Evolutionary conservation across 2,888 invertebrate genomes (phyloP).

Genomic region (Drosophila colorata): DNA sequence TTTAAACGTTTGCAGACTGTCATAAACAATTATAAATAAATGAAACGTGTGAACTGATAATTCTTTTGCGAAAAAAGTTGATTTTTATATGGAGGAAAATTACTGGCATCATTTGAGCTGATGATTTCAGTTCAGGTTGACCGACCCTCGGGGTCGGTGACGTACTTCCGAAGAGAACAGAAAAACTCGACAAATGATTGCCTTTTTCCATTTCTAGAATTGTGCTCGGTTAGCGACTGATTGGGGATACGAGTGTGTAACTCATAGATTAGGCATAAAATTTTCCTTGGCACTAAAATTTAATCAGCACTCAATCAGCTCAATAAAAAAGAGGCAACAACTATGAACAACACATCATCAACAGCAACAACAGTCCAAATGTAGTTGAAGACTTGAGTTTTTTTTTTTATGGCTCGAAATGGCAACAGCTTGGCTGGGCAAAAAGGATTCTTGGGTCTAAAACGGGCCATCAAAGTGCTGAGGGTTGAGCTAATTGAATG

Average conservation of each 20-base stretch:
- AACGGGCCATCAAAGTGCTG: slow-evolving; percentile 44
- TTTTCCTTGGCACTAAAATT: slow-evolving; percentile 57
- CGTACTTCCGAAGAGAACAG: slow-evolving; percentile 11
- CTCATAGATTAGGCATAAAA: slow-evolving; percentile 33
- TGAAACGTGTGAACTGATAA: slow-evolving; percentile 34
- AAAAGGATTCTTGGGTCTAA: slow-evolving; percentile 39
- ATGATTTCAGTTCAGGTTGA: slow-evolving; percentile 3
- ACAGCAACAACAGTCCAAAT: slow-evolving; percentile 11
- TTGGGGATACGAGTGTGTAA: slow-evolving; percentile 41
- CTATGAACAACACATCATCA: slow-evolving; percentile 12
- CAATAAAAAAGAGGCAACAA: slow-evolving; percentile 44
- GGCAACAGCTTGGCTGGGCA: slow-evolving; percentile 55
- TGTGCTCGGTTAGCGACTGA: slow-evolving; percentile 37
- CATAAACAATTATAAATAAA: neutral
- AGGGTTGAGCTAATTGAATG: slow-evolving; percentile 70
- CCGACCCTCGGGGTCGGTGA: slow-evolving; percentile 2
- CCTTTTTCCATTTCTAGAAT: neutral
- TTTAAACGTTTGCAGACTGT: neutral
- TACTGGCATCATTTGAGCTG: slow-evolving; percentile 18
- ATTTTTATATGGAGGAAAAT: slow-evolving; percentile 39
- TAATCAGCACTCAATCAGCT: slow-evolving; percentile 61
- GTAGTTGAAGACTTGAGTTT: slow-evolving; percentile 32
- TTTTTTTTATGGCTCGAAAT: slow-evolving; percentile 41
- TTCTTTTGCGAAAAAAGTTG: slow-evolving; percentile 15
- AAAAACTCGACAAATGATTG: slow-evolving; percentile 12